Base-by-base conservation (phyloP, 2,113 vertebrate species). In the Callipepla squamata region DNA sequence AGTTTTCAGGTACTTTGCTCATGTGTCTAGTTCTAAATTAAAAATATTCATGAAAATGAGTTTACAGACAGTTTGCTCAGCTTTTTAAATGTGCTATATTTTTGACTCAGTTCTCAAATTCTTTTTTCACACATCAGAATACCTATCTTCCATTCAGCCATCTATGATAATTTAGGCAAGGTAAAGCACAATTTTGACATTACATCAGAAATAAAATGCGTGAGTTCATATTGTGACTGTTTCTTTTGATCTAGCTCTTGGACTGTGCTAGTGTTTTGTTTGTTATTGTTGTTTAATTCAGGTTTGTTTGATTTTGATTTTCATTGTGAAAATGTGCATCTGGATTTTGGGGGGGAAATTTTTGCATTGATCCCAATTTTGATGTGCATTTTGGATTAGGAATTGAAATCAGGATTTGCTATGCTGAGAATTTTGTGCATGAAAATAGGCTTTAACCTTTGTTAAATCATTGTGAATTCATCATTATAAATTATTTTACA, bases 11-110 rank as follows among this genome's bases (percentile, higher is more conserved):
- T 69, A 75, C 45, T 89, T 93, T 89, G 38, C 51, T 95, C 36
- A 30, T 58, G 26, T 51, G n/a, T 78, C 92, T 90, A 86, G 73
- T 65, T 94, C 45, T 94, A 95, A 97, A 96, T 95, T 83, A 87
- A 94, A 89, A 91, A 89, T 92, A 90, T 92, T 93, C 83, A 77
- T 30, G 73, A 92, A 93, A 93, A 83, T 84, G 34, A 69, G 63
- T 94, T 96, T 93, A 57, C 81, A 95, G 82, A 44, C 36, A 67
- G 62, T 92, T 80, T 57, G 61, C 51, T 93, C 79, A 77, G 40
- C 53, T 80, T 59, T 85, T 40, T 3, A 3, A 19, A 76, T 74
- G n/a, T 82, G 47, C 25, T 88, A 3, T 78, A 81, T 67, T 80
- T 90, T 79, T 80, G 87, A 19, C 40, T 45, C 44, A 51, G 36